Evolutionary conservation across 1,140 invertebrate species (phyloP), one percentile per base, ranked within the genome.

Genomic region (Papilio machaon): DNA sequence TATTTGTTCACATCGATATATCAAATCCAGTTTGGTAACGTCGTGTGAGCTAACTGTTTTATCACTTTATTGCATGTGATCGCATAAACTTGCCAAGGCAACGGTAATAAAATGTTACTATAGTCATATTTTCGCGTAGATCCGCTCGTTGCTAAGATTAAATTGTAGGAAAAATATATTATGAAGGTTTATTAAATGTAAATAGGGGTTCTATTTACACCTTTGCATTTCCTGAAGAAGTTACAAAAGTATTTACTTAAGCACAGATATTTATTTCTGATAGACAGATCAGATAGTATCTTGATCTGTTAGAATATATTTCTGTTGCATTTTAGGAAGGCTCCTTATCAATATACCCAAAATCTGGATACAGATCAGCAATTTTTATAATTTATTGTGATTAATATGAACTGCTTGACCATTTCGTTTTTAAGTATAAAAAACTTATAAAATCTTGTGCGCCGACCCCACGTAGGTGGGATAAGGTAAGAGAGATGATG

Each of bases 31-130:
- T 91, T 91, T 82, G 83, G 90, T 88, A 88, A 88, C 86, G 88
- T 85, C 83, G 88, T 91, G 86, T 86, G 86, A 87, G 89, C 91
- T 93, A 94, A 94, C 91, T 94, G 92, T 93, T 94, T 94, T 94
- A 94, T 94, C 91, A 93, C 91, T 94, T 93, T 93, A 94, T 93
- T 91, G 92, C 91, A 93, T 90, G 91, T 89, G 87, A 92, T 92
- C 88, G 84, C 89, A 91, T 94, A 92, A 93, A 93, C 85, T 92
- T 90, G 85, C 85, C 86, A 90, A 89, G 82, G 84, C 85, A 84
- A 85, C 84, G 84, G 87, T 82, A 91, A 89, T 94, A 94, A 94
- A 94, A 92, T 84, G 85, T 87, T 86, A 85, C 87, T 87, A 82
- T 87, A 82, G 87, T 84, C 84, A 86, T 86, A 87, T 86, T 89